These are phyloP conservation scores for Ectropis grisescens DNA, from an alignment of 1,140 invertebrate genomes.

Conservation along the genomic window DNA sequence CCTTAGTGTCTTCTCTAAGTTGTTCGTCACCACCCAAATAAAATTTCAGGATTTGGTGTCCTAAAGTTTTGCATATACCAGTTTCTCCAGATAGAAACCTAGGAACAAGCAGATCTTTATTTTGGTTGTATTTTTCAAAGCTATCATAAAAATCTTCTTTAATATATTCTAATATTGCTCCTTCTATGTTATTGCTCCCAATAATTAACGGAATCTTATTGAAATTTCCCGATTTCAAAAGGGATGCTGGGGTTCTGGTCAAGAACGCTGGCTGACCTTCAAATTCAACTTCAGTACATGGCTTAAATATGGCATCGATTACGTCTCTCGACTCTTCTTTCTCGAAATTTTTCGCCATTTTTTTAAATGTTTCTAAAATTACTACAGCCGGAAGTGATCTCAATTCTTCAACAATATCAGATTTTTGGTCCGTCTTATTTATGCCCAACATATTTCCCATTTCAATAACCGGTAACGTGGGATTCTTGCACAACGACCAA, in stretches of 20 bases:
- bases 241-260: slow-evolving; percentile 30
- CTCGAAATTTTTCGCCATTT: slow-evolving; percentile 12
- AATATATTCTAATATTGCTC: slow-evolving; percentile 25
- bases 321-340: slow-evolving; percentile 16
- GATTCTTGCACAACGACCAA: slow-evolving; percentile 43
- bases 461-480: slow-evolving; percentile 23
- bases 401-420: slow-evolving; percentile 45
- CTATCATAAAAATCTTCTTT: slow-evolving; percentile 30
- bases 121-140: slow-evolving; percentile 39
- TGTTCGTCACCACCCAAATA: slow-evolving; percentile 31
- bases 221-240: slow-evolving; percentile 48
- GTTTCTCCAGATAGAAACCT: slow-evolving; percentile 26
- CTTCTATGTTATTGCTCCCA: slow-evolving; percentile 45
- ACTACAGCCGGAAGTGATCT: slow-evolving; percentile 22
- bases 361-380: slow-evolving; percentile 27
- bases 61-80: slow-evolving; percentile 26
- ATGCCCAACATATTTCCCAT: slow-evolving; percentile 42
- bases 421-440: slow-evolving; percentile 18
- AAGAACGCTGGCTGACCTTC: slow-evolving; percentile 48
- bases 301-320: slow-evolving; percentile 42
- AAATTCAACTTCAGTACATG: slow-evolving; percentile 50
- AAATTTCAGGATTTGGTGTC: slow-evolving; percentile 38
- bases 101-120: slow-evolving; percentile 33
- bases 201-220: slow-evolving; percentile 56
- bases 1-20: slow-evolving; percentile 27